Evolutionary conservation across 2,888 invertebrate genomes (phyloP), one percentile per base, ranked within the genome.

Genomic region (Tipula vernalis): DNA sequence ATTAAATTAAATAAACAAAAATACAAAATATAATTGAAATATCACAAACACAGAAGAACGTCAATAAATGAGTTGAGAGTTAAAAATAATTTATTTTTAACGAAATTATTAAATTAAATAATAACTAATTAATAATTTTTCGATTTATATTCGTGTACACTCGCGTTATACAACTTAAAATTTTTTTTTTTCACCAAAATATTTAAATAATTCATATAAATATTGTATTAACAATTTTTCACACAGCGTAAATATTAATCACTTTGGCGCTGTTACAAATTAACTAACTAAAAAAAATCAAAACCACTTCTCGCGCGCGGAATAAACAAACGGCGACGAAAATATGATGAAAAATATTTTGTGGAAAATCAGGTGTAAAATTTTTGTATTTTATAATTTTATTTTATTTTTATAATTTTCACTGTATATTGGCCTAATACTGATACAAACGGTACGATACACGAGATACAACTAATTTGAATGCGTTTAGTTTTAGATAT

Each of bases 391-490:
- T 71, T 71, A 51, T 12, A n/a, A n/a, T 15, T 51, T 15, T 4
- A n/a, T 15, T 51, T 51, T 51, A n/a, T 15, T 15, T 51, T 44
- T 44, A 44, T 44, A 12, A 44, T 44, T 44, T 44, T 44, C 44
- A 44, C 10, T 13, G n/a, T 51, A 5, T 51, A 28, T 71, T 71
- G 4, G 51, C 10, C 10, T n/a, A 15, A 6, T 15, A 39, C 39
- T 39, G 39, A 39, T 15, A 39, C 84, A n/a, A n/a, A 39, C 84
- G 41, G 84, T 8, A 13, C 5, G 84, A 84, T 84, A 84, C 39
- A 39, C 84, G 84, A 84, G 84, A 84, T 84, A 39, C 18, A 71
- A 71, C 84, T 84, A 84, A 84, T 84, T 84, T 84, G 84, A 39
- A 84, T 84, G 84, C 84, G 84, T 39, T 84, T 71, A 71, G 71